Evolutionary conservation across 1,140 invertebrate genomes (phyloP), one percentile per base, ranked within the genome.

Genomic region (Aphidius gifuensis): DNA sequence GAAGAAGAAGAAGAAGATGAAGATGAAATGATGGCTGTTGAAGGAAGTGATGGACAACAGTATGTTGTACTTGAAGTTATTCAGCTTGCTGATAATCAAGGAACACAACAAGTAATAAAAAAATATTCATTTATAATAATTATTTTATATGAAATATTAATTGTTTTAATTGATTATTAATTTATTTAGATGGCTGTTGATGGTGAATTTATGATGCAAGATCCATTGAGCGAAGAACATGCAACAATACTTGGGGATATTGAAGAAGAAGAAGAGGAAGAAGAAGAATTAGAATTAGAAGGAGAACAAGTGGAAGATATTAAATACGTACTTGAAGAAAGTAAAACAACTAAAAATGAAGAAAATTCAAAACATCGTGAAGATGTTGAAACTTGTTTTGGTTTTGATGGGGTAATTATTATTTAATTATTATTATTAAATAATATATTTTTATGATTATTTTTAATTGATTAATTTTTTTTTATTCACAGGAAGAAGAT

Each of bases 31-130:
- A 84, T 88, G 80, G 85, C 86, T 6, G 86, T 90, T 0, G 86
- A 89, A 74, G 87, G 90, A 69, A 83, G 86, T 66, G 90, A 92
- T 76, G 91, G 90, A 2, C 88, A 92, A 62, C 90, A 93, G 69
- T 94, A 93, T 68, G 92, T 94, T 6, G 92, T 94, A 9, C 77
- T 94, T 5, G 90, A 94, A 81, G 91, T 94, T 9, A 92, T 93
- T 58, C 90, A 93, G 68, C 76, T 92, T 9, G 86, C 86, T 48
- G 91, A 91, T 64, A 87, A 86, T 64, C 86, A 86, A 66, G 80
- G 71, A 66, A 72, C 68, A 5, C 78, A 80, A 60, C 76, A 79
- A 66, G 77, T 80, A 68, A 51, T 56, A 5, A 38, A 11, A 4
- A 39, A 21, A 7, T 39, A 9, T 16, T 16, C 0, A 42, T 58